Evolutionary conservation across 2,888 invertebrate genomes (phyloP), one percentile per base, ranked within the genome.

Genomic region (Acronicta leporina): DNA sequence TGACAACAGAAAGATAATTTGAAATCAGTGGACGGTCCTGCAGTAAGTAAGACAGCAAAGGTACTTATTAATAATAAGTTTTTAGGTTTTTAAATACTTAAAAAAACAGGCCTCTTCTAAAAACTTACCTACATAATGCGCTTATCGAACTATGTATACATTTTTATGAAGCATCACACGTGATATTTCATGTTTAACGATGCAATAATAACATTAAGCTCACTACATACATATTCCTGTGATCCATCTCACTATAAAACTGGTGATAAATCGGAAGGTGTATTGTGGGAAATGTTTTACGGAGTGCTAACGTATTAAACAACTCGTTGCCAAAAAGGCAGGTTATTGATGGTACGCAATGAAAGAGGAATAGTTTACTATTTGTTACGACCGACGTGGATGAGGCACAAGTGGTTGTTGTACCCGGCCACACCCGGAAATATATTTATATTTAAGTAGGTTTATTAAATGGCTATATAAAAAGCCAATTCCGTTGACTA

Each of bases 301-400:
- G 33, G 52, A 66, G 55, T 56, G 58, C 50, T 47, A 69, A 66
- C 33, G 54, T 66, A 73, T 69, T 73, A 73, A 73, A 66, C 55
- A 66, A 30, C 49, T 51, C 35, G 54, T 62, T 58, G 35, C 59
- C 60, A 60, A 70, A 61, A 61, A 56, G 73, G 68, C 71, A 58
- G 64, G 76, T 81, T 81, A 81, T 81, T 79, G 75, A 82, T 83
- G 84, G 69, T 61, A 62, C 69, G 72, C 77, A 77, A 68, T 78
- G 73, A 77, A 62, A 76, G 78, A 80, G 77, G 68, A 81, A 81
- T 84, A 75, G 81, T 77, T 75, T 72, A 63, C 82, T 78, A 73
- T 83, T 80, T 81, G 79, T 84, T 71, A 76, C 69, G 57, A 65
- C 63, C 74, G 70, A 79, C 79, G 76, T 81, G 77, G 71, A 71